Evolutionary conservation across 2,888 invertebrate genomes (phyloP).

Genomic region (Rotaria socialis): DNA sequence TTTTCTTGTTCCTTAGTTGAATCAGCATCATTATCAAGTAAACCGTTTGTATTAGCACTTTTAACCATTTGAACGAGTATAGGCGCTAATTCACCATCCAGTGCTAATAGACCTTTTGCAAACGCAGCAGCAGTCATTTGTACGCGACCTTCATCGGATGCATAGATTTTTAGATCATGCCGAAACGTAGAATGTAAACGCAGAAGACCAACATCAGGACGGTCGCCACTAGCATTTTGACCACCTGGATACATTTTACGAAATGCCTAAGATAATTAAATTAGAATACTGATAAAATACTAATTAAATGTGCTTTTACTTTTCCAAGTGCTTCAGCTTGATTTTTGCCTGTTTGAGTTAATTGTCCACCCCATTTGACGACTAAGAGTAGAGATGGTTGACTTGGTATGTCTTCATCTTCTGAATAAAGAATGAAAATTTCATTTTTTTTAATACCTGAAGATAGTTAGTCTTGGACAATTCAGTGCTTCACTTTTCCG

Average conservation of each 20-base stretch:
- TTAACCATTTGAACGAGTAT: slow-evolving; percentile 98
- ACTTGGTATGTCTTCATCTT: slow-evolving; percentile 70
- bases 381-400: slow-evolving; percentile 92
- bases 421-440: not conserved
- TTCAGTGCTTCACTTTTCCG: no score
- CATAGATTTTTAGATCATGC: slow-evolving; percentile 97
- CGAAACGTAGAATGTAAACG: slow-evolving; percentile 94
- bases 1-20: slow-evolving; percentile 61
- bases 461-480: no score
- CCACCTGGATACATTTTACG: slow-evolving; percentile 70
- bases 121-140: slow-evolving; percentile 99
- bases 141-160: slow-evolving; percentile 96
- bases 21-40: slow-evolving; percentile 79
- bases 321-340: slow-evolving; percentile 95
- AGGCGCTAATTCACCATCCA: slow-evolving; percentile 96
- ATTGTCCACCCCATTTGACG: slow-evolving; percentile 97
- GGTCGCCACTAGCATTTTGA: slow-evolving; percentile 64
- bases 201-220: slow-evolving; percentile 85
- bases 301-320: not conserved
- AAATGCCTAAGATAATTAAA: slow-evolving; percentile 28
- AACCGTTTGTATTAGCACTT: slow-evolving; percentile 81
- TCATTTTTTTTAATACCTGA: no score
- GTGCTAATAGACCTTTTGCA: slow-evolving; percentile 80
- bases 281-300: not conserved
- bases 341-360: slow-evolving; percentile 92